Percentiles rank a stretch among this genome's conserved stretches.
Conservation (phyloP, 53 echinoderm and acorn worm genomes). For the Holothuria scabra region DNA sequence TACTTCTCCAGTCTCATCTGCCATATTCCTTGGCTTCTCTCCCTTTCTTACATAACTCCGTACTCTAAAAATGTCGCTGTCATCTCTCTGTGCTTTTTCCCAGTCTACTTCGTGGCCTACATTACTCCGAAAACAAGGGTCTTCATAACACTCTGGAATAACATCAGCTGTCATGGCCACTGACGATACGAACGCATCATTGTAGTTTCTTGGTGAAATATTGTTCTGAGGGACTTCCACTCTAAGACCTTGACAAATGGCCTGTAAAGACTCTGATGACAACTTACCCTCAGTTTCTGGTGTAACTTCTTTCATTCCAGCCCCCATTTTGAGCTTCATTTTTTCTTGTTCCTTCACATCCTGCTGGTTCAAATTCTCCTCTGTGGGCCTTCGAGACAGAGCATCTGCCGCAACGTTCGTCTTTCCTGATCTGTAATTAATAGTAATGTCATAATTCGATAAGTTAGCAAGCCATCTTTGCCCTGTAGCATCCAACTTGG, state of each 20-base stretch:
- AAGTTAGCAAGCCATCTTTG: slow-evolving; percentile 66
- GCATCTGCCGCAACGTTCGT: slow-evolving; percentile 70
- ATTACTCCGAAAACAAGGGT: not conserved
- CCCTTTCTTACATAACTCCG: not conserved
- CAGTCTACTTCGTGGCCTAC: slow-evolving; percentile 18
- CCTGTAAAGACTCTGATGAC: no score
- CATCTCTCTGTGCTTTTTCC: slow-evolving; percentile 24
- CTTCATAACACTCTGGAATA: not conserved
- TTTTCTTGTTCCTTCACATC: slow-evolving; percentile 17
- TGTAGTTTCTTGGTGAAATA: no score
- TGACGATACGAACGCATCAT: not conserved
- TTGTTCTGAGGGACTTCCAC: no score
- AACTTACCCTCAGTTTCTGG: no score
- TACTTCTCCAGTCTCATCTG: not conserved
- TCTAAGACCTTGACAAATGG: no score
- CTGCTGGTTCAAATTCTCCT: not conserved
- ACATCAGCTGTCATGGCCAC: slow-evolving; percentile 12
- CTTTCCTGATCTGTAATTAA: slow-evolving; percentile 61
- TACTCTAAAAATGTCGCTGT: slow-evolving; percentile 9
- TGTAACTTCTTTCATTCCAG: no score
- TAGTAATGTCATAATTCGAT: slow-evolving; percentile 53
- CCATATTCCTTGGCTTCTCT: not conserved
- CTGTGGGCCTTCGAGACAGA: slow-evolving; percentile 60
- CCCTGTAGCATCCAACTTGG: slow-evolving; percentile 67
- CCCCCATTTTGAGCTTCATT: not conserved